Percentiles rank a stretch among this genome's conserved stretches.
These are phyloP conservation scores for Luscinia luscinia DNA, from an alignment of 2,797 vertebrate species.

Conservation along the genomic window DNA sequence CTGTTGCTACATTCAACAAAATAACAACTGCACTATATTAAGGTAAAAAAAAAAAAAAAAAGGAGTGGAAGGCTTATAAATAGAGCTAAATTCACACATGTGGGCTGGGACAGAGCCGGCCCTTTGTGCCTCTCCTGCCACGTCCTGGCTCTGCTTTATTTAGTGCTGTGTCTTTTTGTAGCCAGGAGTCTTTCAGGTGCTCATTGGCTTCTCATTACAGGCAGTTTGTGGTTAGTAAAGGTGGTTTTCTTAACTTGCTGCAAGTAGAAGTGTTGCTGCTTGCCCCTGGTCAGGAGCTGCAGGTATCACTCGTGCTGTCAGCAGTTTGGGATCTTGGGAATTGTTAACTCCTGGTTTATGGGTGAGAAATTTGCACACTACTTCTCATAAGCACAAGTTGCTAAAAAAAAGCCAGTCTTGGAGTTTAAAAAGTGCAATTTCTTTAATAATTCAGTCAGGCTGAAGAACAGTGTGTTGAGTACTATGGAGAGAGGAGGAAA, in stretches of 20 bases:
- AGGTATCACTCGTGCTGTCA: neutral
- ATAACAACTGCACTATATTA: constrained; percentile 59
- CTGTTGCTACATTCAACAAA: constrained; percentile 74
- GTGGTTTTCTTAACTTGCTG: neutral
- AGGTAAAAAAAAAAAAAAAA: neutral
- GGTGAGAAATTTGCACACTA: neutral
- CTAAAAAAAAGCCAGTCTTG: neutral
- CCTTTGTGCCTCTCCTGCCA: neutral
- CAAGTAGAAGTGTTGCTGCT: neutral
- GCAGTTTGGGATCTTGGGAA: neutral
- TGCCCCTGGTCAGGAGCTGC: neutral
- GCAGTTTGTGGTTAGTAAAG: constrained; percentile 25
- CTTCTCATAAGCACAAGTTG: neutral
- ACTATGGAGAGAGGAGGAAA: neutral
- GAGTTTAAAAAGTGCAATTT: neutral
- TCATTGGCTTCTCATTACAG: neutral
- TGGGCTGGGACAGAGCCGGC: neutral
- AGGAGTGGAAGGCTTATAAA: constrained; percentile 40
- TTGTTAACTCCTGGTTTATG: neutral
- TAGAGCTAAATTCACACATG: constrained; percentile 43
- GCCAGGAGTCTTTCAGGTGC: constrained; percentile 35
- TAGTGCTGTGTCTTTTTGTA: neutral
- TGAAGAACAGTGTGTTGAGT: neutral
- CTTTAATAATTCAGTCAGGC: neutral
- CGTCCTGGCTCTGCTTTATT: constrained; percentile 27